Conservation (phyloP, 2,888 invertebrate genomes). For the Didymodactylos carnosus region DNA sequence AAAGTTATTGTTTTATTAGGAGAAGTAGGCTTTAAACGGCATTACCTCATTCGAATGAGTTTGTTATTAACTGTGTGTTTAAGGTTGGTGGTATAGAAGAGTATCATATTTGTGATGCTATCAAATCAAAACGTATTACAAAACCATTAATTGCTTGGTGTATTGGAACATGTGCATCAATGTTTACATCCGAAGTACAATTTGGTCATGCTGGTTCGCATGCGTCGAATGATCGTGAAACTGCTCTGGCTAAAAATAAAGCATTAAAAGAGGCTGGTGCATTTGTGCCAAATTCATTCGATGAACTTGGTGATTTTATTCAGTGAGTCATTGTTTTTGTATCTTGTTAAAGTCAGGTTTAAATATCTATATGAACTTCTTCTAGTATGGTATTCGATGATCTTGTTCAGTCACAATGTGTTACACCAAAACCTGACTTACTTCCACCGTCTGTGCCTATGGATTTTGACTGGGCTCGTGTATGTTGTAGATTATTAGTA, state of each 20-base stretch:
- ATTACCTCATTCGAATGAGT: not conserved
- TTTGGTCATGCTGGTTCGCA: slow-evolving; percentile 98
- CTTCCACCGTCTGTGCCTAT: slow-evolving; percentile 98
- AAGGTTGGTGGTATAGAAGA: slow-evolving; percentile 81
- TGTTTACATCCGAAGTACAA: slow-evolving; percentile 52
- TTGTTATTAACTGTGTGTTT: not conserved
- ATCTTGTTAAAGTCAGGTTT: not conserved
- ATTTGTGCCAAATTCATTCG: slow-evolving; percentile 74
- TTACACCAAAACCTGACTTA: slow-evolving; percentile 68
- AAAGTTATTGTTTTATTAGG: slow-evolving; percentile 87
- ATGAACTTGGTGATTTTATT: slow-evolving; percentile 62
- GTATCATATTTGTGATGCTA: slow-evolving; percentile 74
- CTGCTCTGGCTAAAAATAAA: slow-evolving; percentile 73
- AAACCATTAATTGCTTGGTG: slow-evolving; percentile 97
- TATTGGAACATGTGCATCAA: slow-evolving; percentile 56
- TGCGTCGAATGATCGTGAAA: slow-evolving; percentile 76
- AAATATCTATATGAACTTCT: not conserved
- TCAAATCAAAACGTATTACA: slow-evolving; percentile 55
- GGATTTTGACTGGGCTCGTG: slow-evolving; percentile 92
- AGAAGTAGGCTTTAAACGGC: slow-evolving; percentile 37
- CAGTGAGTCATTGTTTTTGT: slow-evolving; percentile 19
- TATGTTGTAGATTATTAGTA: slow-evolving; percentile 20
- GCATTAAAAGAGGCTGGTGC: slow-evolving; percentile 63
- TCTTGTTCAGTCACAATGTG: slow-evolving; percentile 55
- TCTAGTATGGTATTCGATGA: slow-evolving; percentile 38